Percentiles rank a stretch among this genome's conserved stretches.
Conservation (phyloP, 2,113 vertebrate genomes). For the Paralichthys olivaceus region DNA sequence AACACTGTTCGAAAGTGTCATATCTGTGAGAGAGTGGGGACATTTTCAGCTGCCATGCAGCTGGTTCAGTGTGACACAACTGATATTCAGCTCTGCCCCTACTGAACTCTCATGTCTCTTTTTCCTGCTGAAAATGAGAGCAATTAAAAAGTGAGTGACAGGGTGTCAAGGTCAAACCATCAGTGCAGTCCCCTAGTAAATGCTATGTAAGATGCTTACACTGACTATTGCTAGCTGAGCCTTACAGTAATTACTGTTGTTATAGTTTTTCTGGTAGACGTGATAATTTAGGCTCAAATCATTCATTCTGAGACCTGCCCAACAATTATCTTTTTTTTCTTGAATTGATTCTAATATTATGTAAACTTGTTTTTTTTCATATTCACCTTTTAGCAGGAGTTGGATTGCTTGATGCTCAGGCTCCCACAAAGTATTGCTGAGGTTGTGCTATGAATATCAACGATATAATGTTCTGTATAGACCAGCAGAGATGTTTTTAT, state of each 20-base stretch:
- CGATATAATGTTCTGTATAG: background rate
- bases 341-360: background rate
- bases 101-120: constrained; percentile 8
- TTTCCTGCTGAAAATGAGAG: background rate
- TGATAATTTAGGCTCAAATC: background rate
- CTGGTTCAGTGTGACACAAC: too few relatives aligned
- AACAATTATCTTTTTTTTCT: background rate
- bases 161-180: constrained; percentile 42
- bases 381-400: background rate
- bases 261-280: background rate
- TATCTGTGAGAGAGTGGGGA: background rate
- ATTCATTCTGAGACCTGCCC: background rate
- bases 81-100: too few relatives aligned
- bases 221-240: background rate
- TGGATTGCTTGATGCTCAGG: background rate
- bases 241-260: background rate
- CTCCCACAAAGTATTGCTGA: background rate
- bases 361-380: background rate
- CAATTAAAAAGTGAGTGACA: constrained; percentile 14
- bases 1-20: background rate
- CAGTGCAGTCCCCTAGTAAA: constrained; percentile 2
- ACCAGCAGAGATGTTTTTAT: background rate
- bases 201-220: background rate
- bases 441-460: background rate
- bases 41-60: too few relatives aligned